Percentiles rank a stretch among this genome's conserved stretches.
Evolutionary conservation across 2,797 vertebrate species (phyloP).

Genomic region (Rhynchotus rufescens): DNA sequence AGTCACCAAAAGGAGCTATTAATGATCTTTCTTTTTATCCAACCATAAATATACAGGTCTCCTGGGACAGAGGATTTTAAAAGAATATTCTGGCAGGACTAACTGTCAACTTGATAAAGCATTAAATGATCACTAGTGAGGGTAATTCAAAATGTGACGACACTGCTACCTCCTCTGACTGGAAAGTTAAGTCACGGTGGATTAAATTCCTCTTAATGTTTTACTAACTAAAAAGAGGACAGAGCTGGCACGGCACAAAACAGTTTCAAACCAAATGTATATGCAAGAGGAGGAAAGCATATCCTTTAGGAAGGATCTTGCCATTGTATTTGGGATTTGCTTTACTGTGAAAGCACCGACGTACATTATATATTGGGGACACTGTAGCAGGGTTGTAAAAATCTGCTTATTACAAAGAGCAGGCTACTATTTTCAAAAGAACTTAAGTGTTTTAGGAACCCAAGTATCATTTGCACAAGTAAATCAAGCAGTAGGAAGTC

Average conservation of each 20-base stretch:
- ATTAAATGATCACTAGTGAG: slow-evolving; percentile 45
- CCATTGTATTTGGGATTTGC: neutral
- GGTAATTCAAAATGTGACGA: slow-evolving; percentile 12
- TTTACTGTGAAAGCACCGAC: neutral
- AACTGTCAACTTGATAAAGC: slow-evolving; percentile 46
- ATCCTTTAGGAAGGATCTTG: neutral
- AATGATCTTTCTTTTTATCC: slow-evolving; percentile 72
- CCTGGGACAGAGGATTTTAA: slow-evolving; percentile 58
- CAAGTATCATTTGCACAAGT: slow-evolving; percentile 30
- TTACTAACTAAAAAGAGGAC: neutral
- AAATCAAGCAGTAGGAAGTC: slow-evolving; percentile 31
- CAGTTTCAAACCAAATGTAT: neutral
- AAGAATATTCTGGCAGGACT: slow-evolving; percentile 58
- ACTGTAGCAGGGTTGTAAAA: neutral
- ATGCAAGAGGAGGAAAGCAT: neutral
- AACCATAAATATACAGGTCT: slow-evolving; percentile 59
- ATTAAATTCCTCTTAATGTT: neutral
- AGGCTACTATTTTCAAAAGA: neutral
- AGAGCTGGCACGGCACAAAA: neutral
- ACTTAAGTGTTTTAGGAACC: neutral
- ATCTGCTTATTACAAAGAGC: accelerated
- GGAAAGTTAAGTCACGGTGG: slow-evolving; percentile 5
- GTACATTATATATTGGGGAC: neutral
- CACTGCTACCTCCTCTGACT: slow-evolving; percentile 36
- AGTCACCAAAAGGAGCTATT: slow-evolving; percentile 65